These are phyloP conservation scores for Octopus sinensis DNA, from an alignment of 1,140 invertebrate genomes.

Conservation along the genomic window DNA sequence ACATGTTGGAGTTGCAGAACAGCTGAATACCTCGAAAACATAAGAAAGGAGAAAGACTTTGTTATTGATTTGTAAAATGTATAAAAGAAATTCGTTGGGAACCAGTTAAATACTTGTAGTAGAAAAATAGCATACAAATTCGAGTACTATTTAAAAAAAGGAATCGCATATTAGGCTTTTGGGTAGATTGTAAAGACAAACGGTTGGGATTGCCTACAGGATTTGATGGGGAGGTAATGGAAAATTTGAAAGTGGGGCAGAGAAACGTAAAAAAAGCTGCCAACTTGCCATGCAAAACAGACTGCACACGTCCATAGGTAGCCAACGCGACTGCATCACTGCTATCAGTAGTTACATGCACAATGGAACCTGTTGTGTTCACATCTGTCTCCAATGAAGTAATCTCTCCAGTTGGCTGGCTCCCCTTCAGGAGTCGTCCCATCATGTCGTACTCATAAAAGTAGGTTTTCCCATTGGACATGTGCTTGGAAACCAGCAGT, in stretches of 20 bases:
- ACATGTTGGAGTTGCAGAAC: too few relatives aligned
- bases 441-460: conserved; percentile 86
- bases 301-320: conserved; percentile 56
- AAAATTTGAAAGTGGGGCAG: not conserved
- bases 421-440: conserved; percentile 77
- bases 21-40: too few relatives aligned
- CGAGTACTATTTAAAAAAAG: too few relatives aligned
- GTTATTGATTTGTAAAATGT: too few relatives aligned
- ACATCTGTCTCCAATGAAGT: conserved; percentile 66
- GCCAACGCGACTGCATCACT: conserved; percentile 52
- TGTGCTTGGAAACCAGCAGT: conserved; percentile 65
- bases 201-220: not conserved
- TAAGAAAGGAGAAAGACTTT: too few relatives aligned
- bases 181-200: not conserved
- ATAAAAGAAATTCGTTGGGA: too few relatives aligned
- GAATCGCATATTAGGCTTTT: too few relatives aligned
- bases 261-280: conserved; percentile 24
- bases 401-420: conserved; percentile 85
- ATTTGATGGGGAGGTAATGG: not conserved
- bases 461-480: conserved; percentile 80
- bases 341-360: conserved; percentile 51
- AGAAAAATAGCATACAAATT: too few relatives aligned
- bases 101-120: too few relatives aligned
- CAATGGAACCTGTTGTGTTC: conserved; percentile 53
- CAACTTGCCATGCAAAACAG: conserved; percentile 56